These are phyloP conservation scores for Agrypnia vestita DNA, from an alignment of 1,140 invertebrate genomes.

Conservation along the genomic window DNA sequence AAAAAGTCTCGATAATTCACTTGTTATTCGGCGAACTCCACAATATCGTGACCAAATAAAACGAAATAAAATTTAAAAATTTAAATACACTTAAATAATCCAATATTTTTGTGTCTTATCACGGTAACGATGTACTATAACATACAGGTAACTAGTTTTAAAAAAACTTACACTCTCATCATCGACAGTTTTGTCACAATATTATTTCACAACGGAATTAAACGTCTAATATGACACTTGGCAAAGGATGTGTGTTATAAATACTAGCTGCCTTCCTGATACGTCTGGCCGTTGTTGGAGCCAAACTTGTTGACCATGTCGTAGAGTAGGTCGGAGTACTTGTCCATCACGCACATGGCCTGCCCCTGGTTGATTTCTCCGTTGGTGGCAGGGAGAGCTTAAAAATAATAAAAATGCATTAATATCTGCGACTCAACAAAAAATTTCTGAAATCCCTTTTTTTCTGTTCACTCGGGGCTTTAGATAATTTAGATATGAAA, in stretches of 20 bases:
- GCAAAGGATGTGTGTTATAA: neutral
- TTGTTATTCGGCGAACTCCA: neutral
- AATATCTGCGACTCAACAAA: too few relatives aligned
- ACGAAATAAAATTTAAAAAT: neutral
- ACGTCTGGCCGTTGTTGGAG: conserved; percentile 32
- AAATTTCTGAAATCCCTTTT: too few relatives aligned
- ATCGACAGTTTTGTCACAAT: conserved; percentile 6
- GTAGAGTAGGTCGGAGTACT: conserved; percentile 66
- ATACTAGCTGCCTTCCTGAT: conserved; percentile 31
- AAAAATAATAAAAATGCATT: conserved; percentile 30
- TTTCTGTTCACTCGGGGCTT: too few relatives aligned
- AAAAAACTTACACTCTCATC: conserved; percentile 21
- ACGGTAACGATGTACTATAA: conserved; percentile 26
- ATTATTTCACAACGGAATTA: conserved; percentile 1
- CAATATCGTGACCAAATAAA: neutral
- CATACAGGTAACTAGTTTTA: conserved; percentile 18
- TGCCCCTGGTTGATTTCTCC: conserved; percentile 61
- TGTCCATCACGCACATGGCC: conserved; percentile 69
- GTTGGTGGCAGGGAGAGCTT: conserved; percentile 54
- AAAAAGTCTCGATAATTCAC: neutral
- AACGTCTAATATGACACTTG: conserved; percentile 43
- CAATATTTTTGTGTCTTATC: neutral
- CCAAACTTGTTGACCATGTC: conserved; percentile 67
- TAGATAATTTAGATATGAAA: too few relatives aligned
- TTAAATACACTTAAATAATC: neutral